Conservation (phyloP, 2,888 invertebrate genomes). For the Fragum sueziense region DNA sequence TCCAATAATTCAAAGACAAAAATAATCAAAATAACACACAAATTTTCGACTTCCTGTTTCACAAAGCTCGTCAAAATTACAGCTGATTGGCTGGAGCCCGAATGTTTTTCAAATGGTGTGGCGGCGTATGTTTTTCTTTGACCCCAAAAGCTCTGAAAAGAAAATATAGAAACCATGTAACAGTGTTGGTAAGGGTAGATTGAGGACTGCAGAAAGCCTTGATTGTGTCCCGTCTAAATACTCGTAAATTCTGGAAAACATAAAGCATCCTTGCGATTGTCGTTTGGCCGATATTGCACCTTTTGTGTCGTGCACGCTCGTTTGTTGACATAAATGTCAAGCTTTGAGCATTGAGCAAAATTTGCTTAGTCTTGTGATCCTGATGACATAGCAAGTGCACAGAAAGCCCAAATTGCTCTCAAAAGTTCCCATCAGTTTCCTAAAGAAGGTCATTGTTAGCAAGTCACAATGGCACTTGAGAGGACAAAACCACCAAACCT, state of each 20-base stretch:
- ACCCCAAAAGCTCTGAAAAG: constrained; percentile 7
- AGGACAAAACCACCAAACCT: constrained; percentile 44
- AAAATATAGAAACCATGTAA: constrained; percentile 40
- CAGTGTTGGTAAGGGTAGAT: constrained; percentile 14
- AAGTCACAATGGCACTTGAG: not conserved
- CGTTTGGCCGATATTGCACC: constrained; percentile 16
- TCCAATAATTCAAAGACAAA: no score
- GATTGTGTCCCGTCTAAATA: constrained; percentile 1
- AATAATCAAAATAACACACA: not conserved
- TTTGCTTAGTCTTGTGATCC: not conserved
- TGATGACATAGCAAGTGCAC: not conserved
- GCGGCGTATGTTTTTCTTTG: constrained; percentile 63
- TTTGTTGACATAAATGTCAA: constrained; percentile 22
- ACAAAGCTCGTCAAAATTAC: constrained; percentile 58
- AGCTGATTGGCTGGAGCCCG: constrained; percentile 73
- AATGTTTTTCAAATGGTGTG: constrained; percentile 77
- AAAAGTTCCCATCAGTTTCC: not conserved
- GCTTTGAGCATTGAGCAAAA: no score
- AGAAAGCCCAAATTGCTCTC: not conserved
- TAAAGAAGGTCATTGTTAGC: not conserved
- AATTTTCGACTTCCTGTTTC: constrained; percentile 45
- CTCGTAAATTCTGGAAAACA: not conserved
- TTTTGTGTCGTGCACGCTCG: constrained; percentile 20
- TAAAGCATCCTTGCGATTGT: not conserved
- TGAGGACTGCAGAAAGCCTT: constrained; percentile 33